These are phyloP conservation scores for Oscheius onirici DNA, from an alignment of 2,888 invertebrate genomes.

Conservation along the genomic window DNA sequence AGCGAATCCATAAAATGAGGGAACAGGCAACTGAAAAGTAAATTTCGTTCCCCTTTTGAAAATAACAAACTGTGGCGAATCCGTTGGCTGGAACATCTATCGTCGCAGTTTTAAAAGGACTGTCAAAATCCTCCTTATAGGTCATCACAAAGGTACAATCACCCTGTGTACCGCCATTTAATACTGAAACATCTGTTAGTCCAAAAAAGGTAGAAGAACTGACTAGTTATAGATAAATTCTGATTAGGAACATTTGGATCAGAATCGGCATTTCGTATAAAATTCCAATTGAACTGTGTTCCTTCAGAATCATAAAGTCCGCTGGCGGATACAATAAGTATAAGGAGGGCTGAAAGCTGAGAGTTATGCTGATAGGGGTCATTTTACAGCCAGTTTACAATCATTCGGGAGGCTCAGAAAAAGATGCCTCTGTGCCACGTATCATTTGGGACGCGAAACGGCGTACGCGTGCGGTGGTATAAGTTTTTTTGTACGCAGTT, in stretches of 20 bases:
- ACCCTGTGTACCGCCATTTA: constrained; percentile 36
- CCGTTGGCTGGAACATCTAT: constrained; percentile 21
- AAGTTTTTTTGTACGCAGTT: too few species aligned
- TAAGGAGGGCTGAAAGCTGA: constrained; percentile 16
- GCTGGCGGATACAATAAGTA: neutral
- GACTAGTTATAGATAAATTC: constrained; percentile 39
- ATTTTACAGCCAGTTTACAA: neutral
- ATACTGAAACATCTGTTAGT: constrained; percentile 42
- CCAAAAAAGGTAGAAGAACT: too few species aligned
- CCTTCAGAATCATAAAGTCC: constrained; percentile 43
- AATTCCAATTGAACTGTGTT: constrained; percentile 42
- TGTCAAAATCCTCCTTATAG: constrained; percentile 31
- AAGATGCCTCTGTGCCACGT: too few species aligned
- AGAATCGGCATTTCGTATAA: constrained; percentile 45
- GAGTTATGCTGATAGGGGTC: neutral
- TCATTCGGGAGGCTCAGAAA: too few species aligned
- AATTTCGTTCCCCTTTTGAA: constrained; percentile 1
- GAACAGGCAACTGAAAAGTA: constrained; percentile 39
- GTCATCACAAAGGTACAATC: constrained; percentile 40
- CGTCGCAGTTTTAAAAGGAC: constrained; percentile 24
- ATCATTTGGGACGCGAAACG: too few species aligned
- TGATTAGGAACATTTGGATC: constrained; percentile 38
- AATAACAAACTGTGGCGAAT: neutral
- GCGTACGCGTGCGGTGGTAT: too few species aligned
- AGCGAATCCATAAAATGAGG: constrained; percentile 47